Evolutionary conservation across 1,140 invertebrate species (phyloP).

Genomic region (Lysiphlebus fabarum): DNA sequence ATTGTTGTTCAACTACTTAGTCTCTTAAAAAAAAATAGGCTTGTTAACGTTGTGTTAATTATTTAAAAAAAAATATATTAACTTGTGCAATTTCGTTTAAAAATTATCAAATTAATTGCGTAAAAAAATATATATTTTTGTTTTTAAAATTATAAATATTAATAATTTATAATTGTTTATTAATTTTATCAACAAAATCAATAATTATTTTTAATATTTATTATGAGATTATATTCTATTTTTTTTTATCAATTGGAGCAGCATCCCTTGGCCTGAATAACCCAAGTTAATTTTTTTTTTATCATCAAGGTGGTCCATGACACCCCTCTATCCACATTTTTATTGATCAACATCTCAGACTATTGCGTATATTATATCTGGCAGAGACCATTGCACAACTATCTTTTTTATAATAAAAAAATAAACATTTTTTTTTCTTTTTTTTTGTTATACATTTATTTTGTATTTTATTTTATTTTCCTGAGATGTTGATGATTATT

Average conservation of each 20-base stretch:
- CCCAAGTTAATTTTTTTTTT: too few relatives aligned
- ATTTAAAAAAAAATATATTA: too few relatives aligned
- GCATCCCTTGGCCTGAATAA: too few relatives aligned
- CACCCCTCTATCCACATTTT: neutral
- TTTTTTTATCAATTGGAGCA: too few relatives aligned
- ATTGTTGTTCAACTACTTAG: neutral
- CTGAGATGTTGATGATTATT: too few relatives aligned
- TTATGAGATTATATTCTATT: too few relatives aligned
- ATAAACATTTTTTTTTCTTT: neutral
- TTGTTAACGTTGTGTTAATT: slow-evolving; percentile 36
- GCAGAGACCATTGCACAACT: slow-evolving; percentile 27
- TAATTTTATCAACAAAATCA: neutral
- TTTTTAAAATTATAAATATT: too few relatives aligned
- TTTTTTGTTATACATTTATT: slow-evolving; percentile 3
- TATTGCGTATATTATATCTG: slow-evolving; percentile 29
- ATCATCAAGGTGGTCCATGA: slow-evolving; percentile 23
- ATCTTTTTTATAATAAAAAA: neutral
- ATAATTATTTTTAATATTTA: neutral
- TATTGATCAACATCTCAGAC: slow-evolving; percentile 37
- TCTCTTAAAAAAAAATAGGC: slow-evolving; percentile 4
- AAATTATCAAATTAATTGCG: too few relatives aligned
- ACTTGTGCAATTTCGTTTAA: too few relatives aligned
- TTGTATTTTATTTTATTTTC: neutral
- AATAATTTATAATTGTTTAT: slow-evolving; percentile 24
- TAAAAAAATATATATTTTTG: too few relatives aligned